phyloP scores from a whole-genome alignment of 2,888 invertebrate species.

The Sarcophaga subvicina region DNA sequence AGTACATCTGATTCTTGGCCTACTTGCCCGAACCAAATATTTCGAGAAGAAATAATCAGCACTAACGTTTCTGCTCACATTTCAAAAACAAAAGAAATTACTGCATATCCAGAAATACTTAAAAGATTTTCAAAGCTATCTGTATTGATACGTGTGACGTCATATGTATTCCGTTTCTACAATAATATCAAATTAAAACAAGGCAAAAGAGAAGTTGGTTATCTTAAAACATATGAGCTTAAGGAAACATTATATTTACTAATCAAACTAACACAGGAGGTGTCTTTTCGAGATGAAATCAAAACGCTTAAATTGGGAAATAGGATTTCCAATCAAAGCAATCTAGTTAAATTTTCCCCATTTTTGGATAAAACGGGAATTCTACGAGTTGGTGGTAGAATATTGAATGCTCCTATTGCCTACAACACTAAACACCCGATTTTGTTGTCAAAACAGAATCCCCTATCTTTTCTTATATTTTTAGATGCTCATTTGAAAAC shows the following conservation, averaged over 20 bases:
- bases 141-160: constrained; percentile 6
- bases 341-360: constrained; percentile 10
- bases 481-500: constrained; percentile 45
- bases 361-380: constrained; percentile 23
- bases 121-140: constrained; percentile 10
- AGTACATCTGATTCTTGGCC: constrained; percentile 9
- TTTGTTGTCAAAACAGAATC: constrained; percentile 50
- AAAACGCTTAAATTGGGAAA: not conserved
- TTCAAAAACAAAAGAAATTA: not conserved
- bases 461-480: constrained; percentile 49
- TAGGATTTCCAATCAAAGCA: constrained; percentile 1
- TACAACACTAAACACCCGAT: constrained; percentile 2
- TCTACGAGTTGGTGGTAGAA: constrained; percentile 12
- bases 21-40: not conserved
- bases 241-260: not conserved
- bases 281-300: constrained; percentile 23
- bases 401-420: not conserved
- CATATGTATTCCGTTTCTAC: constrained; percentile 17
- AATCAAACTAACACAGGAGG: constrained; percentile 16
- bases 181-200: constrained; percentile 7
- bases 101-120: not conserved
- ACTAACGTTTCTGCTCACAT: constrained; percentile 1
- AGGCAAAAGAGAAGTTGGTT: constrained; percentile 18
- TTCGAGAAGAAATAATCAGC: not conserved
- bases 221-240: constrained; percentile 28